phyloP scores from a whole-genome alignment of 2,888 invertebrate genomes.

The Erebia ligea region DNA sequence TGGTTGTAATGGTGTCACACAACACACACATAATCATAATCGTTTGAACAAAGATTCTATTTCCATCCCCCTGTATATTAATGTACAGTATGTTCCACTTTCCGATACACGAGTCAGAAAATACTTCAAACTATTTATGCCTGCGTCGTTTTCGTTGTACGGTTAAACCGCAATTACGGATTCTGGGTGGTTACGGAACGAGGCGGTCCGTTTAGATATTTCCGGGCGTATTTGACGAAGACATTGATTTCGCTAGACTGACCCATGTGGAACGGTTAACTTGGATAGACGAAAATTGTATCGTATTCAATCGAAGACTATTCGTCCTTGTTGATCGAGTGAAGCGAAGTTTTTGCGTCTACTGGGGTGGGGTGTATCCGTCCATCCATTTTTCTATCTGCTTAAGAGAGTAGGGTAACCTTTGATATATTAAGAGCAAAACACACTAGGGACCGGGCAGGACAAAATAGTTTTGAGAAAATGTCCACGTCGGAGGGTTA shows the following conservation, averaged over 20 bases:
- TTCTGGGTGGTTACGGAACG: constrained; percentile 8
- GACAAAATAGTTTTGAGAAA: too few relatives aligned
- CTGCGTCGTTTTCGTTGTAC: not conserved
- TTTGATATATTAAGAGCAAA: too few relatives aligned
- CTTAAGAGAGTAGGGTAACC: too few relatives aligned
- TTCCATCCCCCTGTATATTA: not conserved
- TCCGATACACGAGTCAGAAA: constrained; percentile 3
- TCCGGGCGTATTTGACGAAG: constrained; percentile 6
- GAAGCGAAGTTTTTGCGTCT: not conserved
- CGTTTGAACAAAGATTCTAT: not conserved
- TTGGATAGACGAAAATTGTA: constrained; percentile 2
- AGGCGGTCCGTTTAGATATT: constrained; percentile 6
- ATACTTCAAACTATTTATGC: constrained; percentile 9
- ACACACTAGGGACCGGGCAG: too few relatives aligned
- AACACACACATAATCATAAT: not conserved
- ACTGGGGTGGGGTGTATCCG: too few relatives aligned
- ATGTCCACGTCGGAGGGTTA: too few relatives aligned
- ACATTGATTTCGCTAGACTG: constrained; percentile 1
- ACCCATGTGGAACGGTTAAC: not conserved
- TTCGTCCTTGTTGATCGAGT: not conserved
- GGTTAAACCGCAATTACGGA: constrained; percentile 8
- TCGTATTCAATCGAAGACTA: not conserved
- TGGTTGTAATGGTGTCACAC: not conserved
- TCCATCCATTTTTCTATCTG: too few relatives aligned
- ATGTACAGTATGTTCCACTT: not conserved